These are phyloP conservation scores for Glaucopsyche alexis DNA, from an alignment of 2,888 invertebrate species.

Conservation along the genomic window DNA sequence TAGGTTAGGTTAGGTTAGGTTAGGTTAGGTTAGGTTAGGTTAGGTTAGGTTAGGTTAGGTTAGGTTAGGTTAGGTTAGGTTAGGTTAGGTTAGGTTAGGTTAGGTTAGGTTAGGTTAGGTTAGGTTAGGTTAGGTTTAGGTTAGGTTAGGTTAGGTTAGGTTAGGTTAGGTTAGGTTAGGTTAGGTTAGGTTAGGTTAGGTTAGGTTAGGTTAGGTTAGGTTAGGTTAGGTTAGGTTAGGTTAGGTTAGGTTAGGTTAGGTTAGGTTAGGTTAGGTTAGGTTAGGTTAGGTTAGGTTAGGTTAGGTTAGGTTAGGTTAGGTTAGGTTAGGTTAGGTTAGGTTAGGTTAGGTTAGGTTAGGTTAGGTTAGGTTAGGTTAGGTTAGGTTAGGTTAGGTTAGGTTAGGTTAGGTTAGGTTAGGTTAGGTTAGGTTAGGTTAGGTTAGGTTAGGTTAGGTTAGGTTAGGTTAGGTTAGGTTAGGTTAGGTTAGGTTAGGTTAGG, in stretches of 20 bases:
- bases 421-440: slow-evolving; percentile 39
- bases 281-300: slow-evolving; percentile 38
- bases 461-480: slow-evolving; percentile 37
- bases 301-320: slow-evolving; percentile 38
- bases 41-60: no score
- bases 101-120: slow-evolving; percentile 38
- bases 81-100: slow-evolving; percentile 36
- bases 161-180: slow-evolving; percentile 37
- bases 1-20: slow-evolving; percentile 31
- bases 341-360: slow-evolving; percentile 37
- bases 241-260: slow-evolving; percentile 40
- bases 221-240: slow-evolving; percentile 40
- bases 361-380: slow-evolving; percentile 39
- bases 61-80: slow-evolving; percentile 37
- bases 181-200: slow-evolving; percentile 38
- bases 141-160: slow-evolving; percentile 37
- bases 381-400: slow-evolving; percentile 37
- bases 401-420: slow-evolving; percentile 35
- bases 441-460: no score
- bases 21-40: slow-evolving; percentile 35
- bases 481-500: slow-evolving; percentile 34
- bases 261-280: slow-evolving; percentile 38
- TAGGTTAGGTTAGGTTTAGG: slow-evolving; percentile 38
- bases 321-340: slow-evolving; percentile 38
- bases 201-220: slow-evolving; percentile 40